Percentiles rank a stretch among this genome's conserved stretches.
These are phyloP conservation scores for Crossocerus cetratus DNA, from an alignment of 2,888 invertebrate species.

Conservation along the genomic window DNA sequence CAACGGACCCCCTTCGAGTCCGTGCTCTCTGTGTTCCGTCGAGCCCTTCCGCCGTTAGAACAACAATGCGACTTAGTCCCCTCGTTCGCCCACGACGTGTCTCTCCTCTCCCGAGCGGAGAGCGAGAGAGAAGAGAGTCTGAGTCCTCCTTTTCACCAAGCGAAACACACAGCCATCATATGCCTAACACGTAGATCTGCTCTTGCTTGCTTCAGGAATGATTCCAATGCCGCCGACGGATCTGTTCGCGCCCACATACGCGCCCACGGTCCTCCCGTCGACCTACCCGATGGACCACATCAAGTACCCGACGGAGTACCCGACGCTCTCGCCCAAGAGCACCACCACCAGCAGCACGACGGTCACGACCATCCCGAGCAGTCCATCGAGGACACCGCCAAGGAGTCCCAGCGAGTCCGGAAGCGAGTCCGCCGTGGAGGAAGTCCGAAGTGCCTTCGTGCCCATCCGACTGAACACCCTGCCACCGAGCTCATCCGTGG, in stretches of 20 bases:
- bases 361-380: conserved; percentile 45
- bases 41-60: conserved; percentile 55
- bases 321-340: conserved; percentile 56
- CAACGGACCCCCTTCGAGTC: conserved; percentile 57
- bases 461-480: conserved; percentile 67
- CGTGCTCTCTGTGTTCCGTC: conserved; percentile 24
- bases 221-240: conserved; percentile 69
- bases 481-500: conserved; percentile 46
- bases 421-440: conserved; percentile 70
- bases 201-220: conserved; percentile 60
- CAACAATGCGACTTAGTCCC: conserved; percentile 67
- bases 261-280: conserved; percentile 65
- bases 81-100: conserved; percentile 19
- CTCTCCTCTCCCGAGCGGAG: neutral
- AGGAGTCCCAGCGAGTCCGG: conserved; percentile 71
- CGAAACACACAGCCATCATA: neutral
- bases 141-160: neutral
- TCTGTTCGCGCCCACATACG: conserved; percentile 67
- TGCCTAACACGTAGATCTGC: conserved; percentile 15
- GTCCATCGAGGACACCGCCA: conserved; percentile 67
- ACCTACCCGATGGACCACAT: conserved; percentile 67
- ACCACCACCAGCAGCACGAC: conserved; percentile 47
- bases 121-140: too few species aligned
- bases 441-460: conserved; percentile 73
- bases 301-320: conserved; percentile 67